Percentiles rank a stretch among this genome's conserved stretches.
These are phyloP conservation scores for Pantherophis guttatus DNA, from an alignment of 2,113 vertebrate species.

Conservation along the genomic window DNA sequence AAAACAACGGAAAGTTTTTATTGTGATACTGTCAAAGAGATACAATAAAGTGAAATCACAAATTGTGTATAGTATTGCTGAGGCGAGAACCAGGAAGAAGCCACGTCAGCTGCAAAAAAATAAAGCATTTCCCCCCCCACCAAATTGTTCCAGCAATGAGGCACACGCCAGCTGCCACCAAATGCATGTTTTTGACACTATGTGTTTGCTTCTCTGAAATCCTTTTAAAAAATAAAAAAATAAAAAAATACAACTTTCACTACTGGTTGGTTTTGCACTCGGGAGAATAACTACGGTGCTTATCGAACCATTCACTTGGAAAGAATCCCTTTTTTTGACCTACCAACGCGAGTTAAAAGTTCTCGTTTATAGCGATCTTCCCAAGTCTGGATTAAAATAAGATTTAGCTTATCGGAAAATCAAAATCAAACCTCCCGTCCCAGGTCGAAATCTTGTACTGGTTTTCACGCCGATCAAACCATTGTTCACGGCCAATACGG, in stretches of 20 bases:
- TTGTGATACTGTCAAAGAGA: slow-evolving; percentile 85
- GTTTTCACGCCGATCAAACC: background rate
- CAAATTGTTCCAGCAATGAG: slow-evolving; percentile 68
- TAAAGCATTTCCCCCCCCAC: slow-evolving; percentile 37
- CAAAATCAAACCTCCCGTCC: background rate
- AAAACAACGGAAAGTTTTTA: slow-evolving; percentile 83
- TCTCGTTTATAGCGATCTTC: background rate
- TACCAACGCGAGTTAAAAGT: slow-evolving; percentile 7
- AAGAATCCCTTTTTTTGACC: slow-evolving; percentile 20
- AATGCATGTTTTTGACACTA: slow-evolving; percentile 76
- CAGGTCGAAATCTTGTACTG: background rate
- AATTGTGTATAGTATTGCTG: slow-evolving; percentile 81
- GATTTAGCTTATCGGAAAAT: background rate
- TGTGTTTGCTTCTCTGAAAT: slow-evolving; percentile 59
- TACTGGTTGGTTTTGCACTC: slow-evolving; percentile 31
- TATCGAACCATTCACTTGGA: slow-evolving; percentile 15
- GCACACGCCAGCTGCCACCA: slow-evolving; percentile 72
- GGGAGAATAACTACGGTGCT: slow-evolving; percentile 25
- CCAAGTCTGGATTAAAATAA: background rate
- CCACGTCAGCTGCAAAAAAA: slow-evolving; percentile 77
- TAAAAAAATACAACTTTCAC: slow-evolving; percentile 17
- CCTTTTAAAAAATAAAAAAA: slow-evolving; percentile 1
- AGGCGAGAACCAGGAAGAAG: slow-evolving; percentile 77
- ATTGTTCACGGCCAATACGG: rapidly evolving
- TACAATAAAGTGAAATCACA: slow-evolving; percentile 91